Base-by-base conservation (phyloP, 2,888 invertebrate genomes). In the Sminthurides aquaticus region DNA sequence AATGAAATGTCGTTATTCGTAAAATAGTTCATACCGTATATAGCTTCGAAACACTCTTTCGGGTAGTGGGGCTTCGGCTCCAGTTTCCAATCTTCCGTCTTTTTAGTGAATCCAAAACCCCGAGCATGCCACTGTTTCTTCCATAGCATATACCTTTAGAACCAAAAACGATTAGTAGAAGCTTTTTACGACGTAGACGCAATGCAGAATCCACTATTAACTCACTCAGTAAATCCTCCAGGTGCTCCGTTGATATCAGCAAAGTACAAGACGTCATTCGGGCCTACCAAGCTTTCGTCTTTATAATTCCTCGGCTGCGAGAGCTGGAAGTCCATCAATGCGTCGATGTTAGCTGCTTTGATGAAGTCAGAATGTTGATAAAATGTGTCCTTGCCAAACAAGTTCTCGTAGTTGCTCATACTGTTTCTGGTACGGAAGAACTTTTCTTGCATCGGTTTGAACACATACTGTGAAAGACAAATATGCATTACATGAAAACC, bases 341-440 rank as follows among this genome's bases (percentile, higher is more conserved):
- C 88, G 80, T 99, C 97, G 77, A 99, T 89, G 77, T 99, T 97
- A 0, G 98, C 98, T 90, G 97, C 95, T 81, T 99, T 97, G 74
- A 98, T 88, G 1, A 98, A 97, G 18, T 67, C 67, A 8, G 65
- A 83, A 77, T 97, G 98, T 68, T 91, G 84, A 78, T 98, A 99
- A 78, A 90, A 49, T 1, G 60, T 28, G n/a, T 60, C 64, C 34
- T 55, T 60, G 1, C 49, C 55, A n/a, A 52, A 55, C 15, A 60
- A n/a, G 15, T 48, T 28, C 15, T 65, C 65, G 43, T 61, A 64
- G 3, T 60, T 25, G 29, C 27, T 49, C 57, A 57, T 27, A 18
- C 48, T 28, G 25, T 25, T 22, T 0, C 63, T 22, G 3, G 49
- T 43, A 11, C 49, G 28, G 28, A 57, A 63, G 52, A 63, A 63